phyloP scores from a whole-genome alignment of 1,140 invertebrate species.

The Drosophila kanapiae region DNA sequence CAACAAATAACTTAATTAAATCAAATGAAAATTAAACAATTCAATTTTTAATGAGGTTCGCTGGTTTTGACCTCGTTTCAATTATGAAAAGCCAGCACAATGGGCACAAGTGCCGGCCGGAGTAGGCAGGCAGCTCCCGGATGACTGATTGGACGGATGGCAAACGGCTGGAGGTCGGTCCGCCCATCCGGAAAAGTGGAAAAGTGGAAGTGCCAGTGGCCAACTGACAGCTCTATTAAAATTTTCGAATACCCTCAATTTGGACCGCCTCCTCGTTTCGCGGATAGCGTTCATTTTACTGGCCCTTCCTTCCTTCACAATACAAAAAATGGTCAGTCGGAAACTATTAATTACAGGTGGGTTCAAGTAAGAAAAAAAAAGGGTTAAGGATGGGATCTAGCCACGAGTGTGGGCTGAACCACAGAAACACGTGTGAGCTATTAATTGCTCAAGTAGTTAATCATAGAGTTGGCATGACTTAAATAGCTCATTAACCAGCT shows the following conservation, averaged over 20 bases:
- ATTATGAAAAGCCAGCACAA: conserved; percentile 67
- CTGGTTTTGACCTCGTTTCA: conserved; percentile 73
- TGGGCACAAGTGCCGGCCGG: conserved; percentile 25
- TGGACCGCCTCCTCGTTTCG: conserved; percentile 23
- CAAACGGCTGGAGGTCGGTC: conserved; percentile 42
- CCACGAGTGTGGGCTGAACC: background rate
- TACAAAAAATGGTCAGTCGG: conserved; percentile 29
- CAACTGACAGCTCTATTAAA: conserved; percentile 35
- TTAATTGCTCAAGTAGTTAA: conserved; percentile 31
- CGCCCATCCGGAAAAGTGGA: conserved; percentile 42
- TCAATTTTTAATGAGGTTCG: conserved; percentile 79
- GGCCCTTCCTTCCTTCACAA: background rate
- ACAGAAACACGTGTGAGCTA: conserved; percentile 24
- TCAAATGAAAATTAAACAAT: conserved; percentile 83
- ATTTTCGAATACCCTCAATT: conserved; percentile 51
- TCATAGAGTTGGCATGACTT: conserved; percentile 8
- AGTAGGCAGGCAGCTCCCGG: conserved; percentile 30
- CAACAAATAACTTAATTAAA: conserved; percentile 83
- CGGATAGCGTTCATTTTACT: background rate
- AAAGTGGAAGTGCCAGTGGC: conserved; percentile 30
- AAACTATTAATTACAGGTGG: conserved; percentile 61
- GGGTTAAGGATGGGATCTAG: conserved; percentile 8
- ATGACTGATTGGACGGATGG: conserved; percentile 43
- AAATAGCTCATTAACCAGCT: conserved; percentile 8
- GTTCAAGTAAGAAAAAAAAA: conserved; percentile 11